These are phyloP conservation scores for Papilio machaon DNA, from an alignment of 1,140 invertebrate genomes.

Conservation along the genomic window DNA sequence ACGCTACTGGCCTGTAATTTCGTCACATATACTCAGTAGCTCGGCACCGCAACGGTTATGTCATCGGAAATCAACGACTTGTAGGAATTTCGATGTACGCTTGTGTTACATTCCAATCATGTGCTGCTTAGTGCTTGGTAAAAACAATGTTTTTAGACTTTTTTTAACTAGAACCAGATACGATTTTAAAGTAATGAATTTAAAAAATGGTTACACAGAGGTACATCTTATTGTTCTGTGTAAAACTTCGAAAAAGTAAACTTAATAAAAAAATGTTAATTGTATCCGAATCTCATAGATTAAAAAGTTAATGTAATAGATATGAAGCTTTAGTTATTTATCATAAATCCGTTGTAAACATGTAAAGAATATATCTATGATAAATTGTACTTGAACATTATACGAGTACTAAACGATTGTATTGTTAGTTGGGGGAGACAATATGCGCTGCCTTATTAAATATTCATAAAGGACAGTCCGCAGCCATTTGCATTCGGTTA, in stretches of 20 bases:
- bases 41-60: conserved; percentile 30
- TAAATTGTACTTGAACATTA: background rate
- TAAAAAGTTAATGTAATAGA: background rate
- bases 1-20: conserved; percentile 31
- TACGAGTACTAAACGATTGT: conserved; percentile 22
- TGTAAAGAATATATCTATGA: background rate
- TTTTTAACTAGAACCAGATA: background rate
- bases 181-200: too few relatives aligned
- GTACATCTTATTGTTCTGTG: too few relatives aligned
- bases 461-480: conserved; percentile 20
- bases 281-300: too few relatives aligned
- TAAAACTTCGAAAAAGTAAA: too few relatives aligned
- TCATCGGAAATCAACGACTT: conserved; percentile 38
- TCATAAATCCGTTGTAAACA: background rate
- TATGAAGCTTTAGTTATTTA: background rate
- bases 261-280: too few relatives aligned
- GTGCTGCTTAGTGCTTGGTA: background rate
- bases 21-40: conserved; percentile 26
- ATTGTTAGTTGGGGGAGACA: conserved; percentile 23
- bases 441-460: conserved; percentile 26
- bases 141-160: background rate
- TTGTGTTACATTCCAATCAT: conserved; percentile 3
- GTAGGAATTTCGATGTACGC: conserved; percentile 32
- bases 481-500: conserved; percentile 25
- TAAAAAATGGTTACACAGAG: too few relatives aligned